Percentiles rank a stretch among this genome's conserved stretches.
Evolutionary conservation across 2,888 invertebrate species (phyloP).

Genomic region (Sarcophaga caerulescens): DNA sequence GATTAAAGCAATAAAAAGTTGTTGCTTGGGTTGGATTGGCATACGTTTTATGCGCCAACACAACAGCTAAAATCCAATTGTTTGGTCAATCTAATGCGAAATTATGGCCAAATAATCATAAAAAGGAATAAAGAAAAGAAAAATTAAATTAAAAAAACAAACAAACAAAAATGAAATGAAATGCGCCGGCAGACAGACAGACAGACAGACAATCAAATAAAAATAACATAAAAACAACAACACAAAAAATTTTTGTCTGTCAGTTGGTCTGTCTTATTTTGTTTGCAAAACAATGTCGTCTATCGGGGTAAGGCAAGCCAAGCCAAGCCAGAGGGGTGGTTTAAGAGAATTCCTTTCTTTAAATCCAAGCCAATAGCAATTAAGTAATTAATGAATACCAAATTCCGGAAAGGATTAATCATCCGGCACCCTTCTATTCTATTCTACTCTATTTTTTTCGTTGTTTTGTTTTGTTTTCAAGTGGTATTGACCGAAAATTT

Average conservation of each 20-base stretch:
- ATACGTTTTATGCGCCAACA: constrained; percentile 49
- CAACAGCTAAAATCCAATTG: constrained; percentile 45
- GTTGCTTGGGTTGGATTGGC: constrained; percentile 21
- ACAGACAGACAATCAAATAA: no score
- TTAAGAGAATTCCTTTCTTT: background rate
- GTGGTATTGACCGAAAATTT: background rate
- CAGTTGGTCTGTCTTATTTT: background rate
- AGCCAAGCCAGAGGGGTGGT: background rate
- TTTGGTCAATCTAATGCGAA: constrained; percentile 62
- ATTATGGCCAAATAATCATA: constrained; percentile 58
- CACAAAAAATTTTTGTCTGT: background rate
- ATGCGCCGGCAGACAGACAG: background rate
- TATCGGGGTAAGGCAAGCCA: background rate
- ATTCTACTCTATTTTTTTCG: background rate
- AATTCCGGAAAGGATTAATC: background rate
- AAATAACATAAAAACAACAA: no score
- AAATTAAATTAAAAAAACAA: constrained; percentile 44
- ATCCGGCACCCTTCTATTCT: background rate
- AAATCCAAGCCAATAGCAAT: constrained; percentile 74
- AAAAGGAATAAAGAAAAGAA: constrained; percentile 24
- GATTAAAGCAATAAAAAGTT: constrained; percentile 41
- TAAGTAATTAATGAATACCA: constrained; percentile 75
- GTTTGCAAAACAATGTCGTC: background rate
- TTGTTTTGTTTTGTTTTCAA: background rate
- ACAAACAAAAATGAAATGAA: constrained; percentile 29